Percentiles rank a stretch among this genome's conserved stretches.
These are phyloP conservation scores for Tetragnatha montana DNA, from an alignment of 2,888 invertebrate genomes.

Conservation along the genomic window DNA sequence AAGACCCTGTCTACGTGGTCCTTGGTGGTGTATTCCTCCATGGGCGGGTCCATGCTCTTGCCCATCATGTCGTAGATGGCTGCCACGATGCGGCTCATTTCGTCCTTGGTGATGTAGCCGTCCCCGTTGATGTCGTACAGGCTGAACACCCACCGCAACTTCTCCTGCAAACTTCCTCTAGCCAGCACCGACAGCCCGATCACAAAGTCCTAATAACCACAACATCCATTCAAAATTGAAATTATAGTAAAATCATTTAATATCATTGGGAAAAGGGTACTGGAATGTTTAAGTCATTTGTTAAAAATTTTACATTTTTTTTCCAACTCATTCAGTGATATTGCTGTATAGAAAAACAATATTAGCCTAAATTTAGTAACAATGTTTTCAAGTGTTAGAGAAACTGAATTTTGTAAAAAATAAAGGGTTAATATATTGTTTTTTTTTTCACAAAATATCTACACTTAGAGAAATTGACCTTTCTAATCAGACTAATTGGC, in stretches of 20 bases:
- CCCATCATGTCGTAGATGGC: conserved; percentile 79
- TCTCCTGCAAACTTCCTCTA: conserved; percentile 77
- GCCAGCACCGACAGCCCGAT: conserved; percentile 78
- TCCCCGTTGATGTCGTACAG: conserved; percentile 79
- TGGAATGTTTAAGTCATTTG: too few species aligned
- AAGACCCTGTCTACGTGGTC: conserved; percentile 79
- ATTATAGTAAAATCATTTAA: background rate
- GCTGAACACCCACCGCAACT: conserved; percentile 80
- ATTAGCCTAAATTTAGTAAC: too few species aligned
- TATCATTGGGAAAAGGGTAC: too few species aligned
- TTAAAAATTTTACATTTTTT: too few species aligned
- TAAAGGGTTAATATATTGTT: too few species aligned
- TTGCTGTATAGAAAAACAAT: too few species aligned
- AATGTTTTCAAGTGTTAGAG: too few species aligned
- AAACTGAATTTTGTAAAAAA: too few species aligned
- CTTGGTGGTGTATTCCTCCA: conserved; percentile 77
- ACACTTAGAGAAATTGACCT: too few species aligned
- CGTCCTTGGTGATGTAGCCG: conserved; percentile 78
- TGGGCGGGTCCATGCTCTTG: conserved; percentile 86
- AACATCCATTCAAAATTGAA: background rate
- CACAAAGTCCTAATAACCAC: conserved; percentile 77
- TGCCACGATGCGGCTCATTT: conserved; percentile 78
- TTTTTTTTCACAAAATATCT: too few species aligned
- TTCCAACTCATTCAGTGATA: too few species aligned
- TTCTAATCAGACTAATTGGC: too few species aligned